These are phyloP conservation scores for Catharus minimus DNA, from an alignment of 2,113 vertebrate genomes.

Conservation along the genomic window DNA sequence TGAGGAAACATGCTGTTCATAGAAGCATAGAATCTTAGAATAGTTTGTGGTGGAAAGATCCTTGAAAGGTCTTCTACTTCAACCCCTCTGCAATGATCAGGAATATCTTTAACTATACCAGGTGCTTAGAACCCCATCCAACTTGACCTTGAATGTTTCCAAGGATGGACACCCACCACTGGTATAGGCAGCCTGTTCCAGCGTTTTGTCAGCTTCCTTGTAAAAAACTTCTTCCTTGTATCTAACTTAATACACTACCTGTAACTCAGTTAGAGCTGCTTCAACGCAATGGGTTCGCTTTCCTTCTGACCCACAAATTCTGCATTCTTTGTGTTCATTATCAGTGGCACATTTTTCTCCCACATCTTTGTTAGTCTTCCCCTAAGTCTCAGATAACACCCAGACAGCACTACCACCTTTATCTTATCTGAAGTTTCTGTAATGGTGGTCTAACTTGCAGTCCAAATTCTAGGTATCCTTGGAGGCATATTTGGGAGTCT, in stretches of 20 bases:
- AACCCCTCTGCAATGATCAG: neutral
- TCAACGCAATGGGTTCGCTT: neutral
- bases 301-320: neutral
- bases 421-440: neutral
- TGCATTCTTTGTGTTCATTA: neutral
- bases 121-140: neutral
- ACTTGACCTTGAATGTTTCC: neutral
- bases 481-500: accelerated
- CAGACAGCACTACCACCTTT: neutral
- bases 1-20: neutral
- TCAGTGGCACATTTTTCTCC: neutral
- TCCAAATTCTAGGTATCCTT: neutral
- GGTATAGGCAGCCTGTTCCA: neutral
- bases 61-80: neutral
- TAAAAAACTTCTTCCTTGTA: neutral
- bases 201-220: neutral
- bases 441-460: neutral
- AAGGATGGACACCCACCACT: too few relatives aligned
- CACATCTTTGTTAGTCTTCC: neutral
- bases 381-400: neutral
- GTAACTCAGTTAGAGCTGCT: neutral
- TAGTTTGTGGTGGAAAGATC: neutral
- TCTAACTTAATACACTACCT: neutral
- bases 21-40: neutral
- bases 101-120: neutral